Evolutionary conservation across 2,797 vertebrate genomes (phyloP).

Genomic region (Chloroceryle inda): DNA sequence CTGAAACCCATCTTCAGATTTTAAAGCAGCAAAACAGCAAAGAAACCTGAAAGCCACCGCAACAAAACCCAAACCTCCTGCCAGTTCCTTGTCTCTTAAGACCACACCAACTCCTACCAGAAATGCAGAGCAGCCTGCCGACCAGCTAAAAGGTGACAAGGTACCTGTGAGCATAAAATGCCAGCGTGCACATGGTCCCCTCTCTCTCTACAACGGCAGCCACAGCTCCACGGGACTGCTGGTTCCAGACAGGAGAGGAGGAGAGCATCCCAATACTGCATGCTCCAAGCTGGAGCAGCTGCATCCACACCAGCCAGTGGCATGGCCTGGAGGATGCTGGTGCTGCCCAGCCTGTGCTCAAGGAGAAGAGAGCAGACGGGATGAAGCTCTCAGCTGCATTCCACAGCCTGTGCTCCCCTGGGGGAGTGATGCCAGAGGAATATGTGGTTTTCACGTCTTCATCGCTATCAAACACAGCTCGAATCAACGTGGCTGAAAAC

Average conservation of each 20-base stretch:
- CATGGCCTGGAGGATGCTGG: not conserved
- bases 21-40: not conserved
- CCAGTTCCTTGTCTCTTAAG: not conserved
- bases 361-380: not conserved
- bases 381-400: fast-evolving
- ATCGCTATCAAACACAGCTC: not conserved
- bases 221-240: not conserved
- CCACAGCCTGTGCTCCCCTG: not conserved
- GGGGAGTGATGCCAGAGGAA: not conserved
- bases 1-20: not conserved
- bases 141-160: fast-evolving
- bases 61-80: not conserved
- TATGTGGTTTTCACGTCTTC: not conserved
- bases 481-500: not conserved
- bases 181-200: not conserved
- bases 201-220: not conserved
- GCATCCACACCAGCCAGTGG: not conserved
- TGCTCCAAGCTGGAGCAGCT: fast-evolving
- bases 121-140: not conserved
- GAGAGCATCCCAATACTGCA: not conserved
- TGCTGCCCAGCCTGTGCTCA: not conserved
- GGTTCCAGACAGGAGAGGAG: not conserved
- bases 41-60: not conserved
- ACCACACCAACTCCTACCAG: fast-evolving
- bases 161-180: not conserved